Base-by-base conservation (phyloP, 2,888 invertebrate genomes). In the Gibbula magus region DNA sequence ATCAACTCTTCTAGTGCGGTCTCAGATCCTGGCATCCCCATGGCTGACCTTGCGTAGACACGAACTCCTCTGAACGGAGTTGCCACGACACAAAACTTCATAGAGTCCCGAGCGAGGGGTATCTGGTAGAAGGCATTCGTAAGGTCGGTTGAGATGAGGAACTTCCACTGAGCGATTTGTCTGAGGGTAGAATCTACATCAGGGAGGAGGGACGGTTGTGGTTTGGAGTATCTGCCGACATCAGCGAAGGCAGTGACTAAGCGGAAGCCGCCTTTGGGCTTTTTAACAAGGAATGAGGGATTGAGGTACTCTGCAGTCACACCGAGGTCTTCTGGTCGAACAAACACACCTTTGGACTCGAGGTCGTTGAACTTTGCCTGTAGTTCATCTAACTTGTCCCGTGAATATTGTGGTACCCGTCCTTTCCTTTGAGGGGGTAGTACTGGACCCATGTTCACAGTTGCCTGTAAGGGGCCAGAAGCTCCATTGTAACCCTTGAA, bases 241-340 rank as follows among this genome's bases (percentile, higher is more conserved):
- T 78, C 83, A 4, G 52, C 78, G 52, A 83, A 82, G 2, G 83
- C 75, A 29, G 83, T 84, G 22, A 86, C 86, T 13, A 87, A 76
- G 16, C 86, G 78, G 75, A 76, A 82, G 25, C 80, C 82, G 18
- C 87, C 85, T 22, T 22, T 54, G 2, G 77, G 75, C 66, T 84
- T 86, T 56, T 84, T 86, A 0, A 87, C 82, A 13, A 88, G 79
- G 67, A 87, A 88, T 4, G 85, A 84, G 0, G 86, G 88, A 61
- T 86, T 87, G 13, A 88, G 52, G 39, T 88, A 88, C 54, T 88
- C 86, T 3, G 83, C 84, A 3, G 52, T 73, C 10, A 82, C 51
- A 45, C 75, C 82, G 13, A 82, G 53, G 73, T 83, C 79, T 75
- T 86, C 87, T 20, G 86, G 86, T 10, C 73, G 52, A 4, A 35